Evolutionary conservation across 2,797 vertebrate species (phyloP).

Genomic region (Leuciscus waleckii): DNA sequence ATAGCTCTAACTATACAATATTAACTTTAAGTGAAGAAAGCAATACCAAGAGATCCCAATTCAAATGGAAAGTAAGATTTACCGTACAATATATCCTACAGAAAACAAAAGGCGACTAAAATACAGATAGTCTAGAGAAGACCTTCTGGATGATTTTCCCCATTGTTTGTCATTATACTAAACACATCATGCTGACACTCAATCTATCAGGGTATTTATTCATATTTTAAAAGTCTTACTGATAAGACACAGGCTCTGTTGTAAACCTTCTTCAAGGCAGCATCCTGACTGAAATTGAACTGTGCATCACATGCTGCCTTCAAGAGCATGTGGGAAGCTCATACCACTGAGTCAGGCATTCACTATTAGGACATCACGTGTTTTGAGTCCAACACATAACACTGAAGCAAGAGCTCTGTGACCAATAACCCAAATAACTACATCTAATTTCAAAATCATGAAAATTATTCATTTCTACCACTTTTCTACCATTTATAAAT

Average conservation of each 20-base stretch:
- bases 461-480: not conserved
- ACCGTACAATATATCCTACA: not conserved
- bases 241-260: not conserved
- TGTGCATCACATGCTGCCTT: not conserved
- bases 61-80: not conserved
- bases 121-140: not conserved
- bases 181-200: not conserved
- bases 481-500: not conserved
- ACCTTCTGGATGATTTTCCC: not conserved
- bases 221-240: not conserved
- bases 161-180: constrained; percentile 6
- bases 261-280: not conserved
- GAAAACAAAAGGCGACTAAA: not conserved
- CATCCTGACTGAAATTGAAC: not conserved
- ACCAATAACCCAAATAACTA: not conserved
- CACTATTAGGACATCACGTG: not conserved
- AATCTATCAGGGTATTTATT: not conserved
- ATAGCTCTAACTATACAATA: not conserved
- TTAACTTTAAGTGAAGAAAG: not conserved
- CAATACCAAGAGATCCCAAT: not conserved
- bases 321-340: not conserved
- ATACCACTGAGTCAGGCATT: not conserved
- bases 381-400: not conserved
- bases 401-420: not conserved
- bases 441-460: not conserved